Base-by-base conservation (phyloP, 2,113 vertebrate genomes). In the Telmatochromis sp. region DNA sequence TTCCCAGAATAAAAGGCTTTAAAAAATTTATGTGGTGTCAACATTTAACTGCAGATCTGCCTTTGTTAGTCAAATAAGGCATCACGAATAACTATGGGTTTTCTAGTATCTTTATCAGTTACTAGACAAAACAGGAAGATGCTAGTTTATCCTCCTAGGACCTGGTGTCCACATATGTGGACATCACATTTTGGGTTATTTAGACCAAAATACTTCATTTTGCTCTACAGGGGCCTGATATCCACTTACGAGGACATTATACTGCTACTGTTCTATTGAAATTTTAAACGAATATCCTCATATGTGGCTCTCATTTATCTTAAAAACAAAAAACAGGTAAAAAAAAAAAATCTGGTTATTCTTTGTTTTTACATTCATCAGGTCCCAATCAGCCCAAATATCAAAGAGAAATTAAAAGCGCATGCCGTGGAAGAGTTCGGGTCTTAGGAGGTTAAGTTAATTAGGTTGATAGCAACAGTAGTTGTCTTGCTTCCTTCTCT, bases 281-380 rank as follows among this genome's bases (percentile, higher is more conserved):
- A 55, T 7, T 55, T 14, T 55, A 55, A 55, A 26, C 1, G 0
- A 55, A 1, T 13, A 26, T 7, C 12, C 4, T 55, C 21, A 55
- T 55, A 1, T 55, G 21, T 26, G 0, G 21, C 12, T 55, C 54
- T 14, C 2, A 7, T 23, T 13, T 55, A 1, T 1, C 21, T 55
- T 4, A 23, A 11, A 55, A 55, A 55, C 11, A 13, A 4, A 13
- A 26, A 26, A 1, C 26, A 26, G 26, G 26, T 26, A 23, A 4
- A 54, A 54, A 54, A 53, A 51, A 11, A 4, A 4, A 21, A 10
- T 53, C 19, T 1, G 53, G 0, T 21, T 21, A 54, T 21, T 0
- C 3, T 54, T 54, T 54, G 53, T 26, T 26, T 26, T 26, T 26
- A 26, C 26, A 26, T 26, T 26, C 26, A 26, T 26, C 26, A 4